Evolutionary conservation across 2,888 invertebrate genomes (phyloP), one percentile per base, ranked within the genome.

Genomic region (Eledona agricola): DNA sequence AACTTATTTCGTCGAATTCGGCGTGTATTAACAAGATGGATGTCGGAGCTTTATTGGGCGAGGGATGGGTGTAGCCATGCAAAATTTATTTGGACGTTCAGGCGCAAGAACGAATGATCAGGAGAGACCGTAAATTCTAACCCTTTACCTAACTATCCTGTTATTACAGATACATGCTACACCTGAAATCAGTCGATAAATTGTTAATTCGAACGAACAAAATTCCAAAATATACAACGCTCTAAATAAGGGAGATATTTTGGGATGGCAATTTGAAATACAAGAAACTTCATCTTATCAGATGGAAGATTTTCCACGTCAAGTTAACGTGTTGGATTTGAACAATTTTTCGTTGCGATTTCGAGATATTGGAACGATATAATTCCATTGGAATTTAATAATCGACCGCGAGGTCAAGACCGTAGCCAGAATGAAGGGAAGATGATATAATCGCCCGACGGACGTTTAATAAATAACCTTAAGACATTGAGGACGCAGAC

Each of bases 71-170:
- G 38, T 26, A 28, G 25, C 40, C 49, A 50, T 40, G 20, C 38
- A 31, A 50, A 50, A 50, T 50, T 50, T 50, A 50, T 50, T 28
- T 50, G 9, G 32, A 17, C 11, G 25, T 26, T 46, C 43, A 35
- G 26, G 37, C 20, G 25, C 31, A 40, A 23, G 49, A 50, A 50
- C 49, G 40, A 50, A 50, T 22, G 47, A 47, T 47, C 47, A 20
- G 47, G 9, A 4, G 2, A 6, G 20, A 13, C 47, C 28, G 37
- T 47, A 47, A 47, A 47, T 47, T 12, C 32, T 1, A 20, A 15
- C 32, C 45, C 25, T 23, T 46, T 9, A 40, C 43, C 46, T 25
- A 35, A 35, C 46, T 46, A 46, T n/a, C n/a, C n/a, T n/a, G n/a
- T 46, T 46, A 46, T 46, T 46, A 46, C 46, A 9, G 29, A 46